phyloP scores from a whole-genome alignment of 1,140 invertebrate species.

The Hestina assimilis region DNA sequence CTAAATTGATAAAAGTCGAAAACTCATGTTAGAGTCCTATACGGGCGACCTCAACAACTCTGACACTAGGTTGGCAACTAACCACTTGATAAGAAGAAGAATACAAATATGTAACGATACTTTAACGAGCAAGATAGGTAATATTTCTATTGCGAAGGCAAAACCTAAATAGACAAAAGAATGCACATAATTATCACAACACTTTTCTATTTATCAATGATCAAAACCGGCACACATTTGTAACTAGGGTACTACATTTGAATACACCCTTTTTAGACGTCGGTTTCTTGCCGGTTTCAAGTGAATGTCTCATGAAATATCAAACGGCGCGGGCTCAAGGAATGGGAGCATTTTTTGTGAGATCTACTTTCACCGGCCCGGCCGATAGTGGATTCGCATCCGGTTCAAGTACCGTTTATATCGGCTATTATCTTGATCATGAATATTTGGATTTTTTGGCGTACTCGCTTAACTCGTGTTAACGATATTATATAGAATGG shows the following conservation, averaged over 20 bases:
- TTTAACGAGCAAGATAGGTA: too few relatives aligned
- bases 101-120: too few relatives aligned
- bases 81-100: too few relatives aligned
- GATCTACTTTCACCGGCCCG: slow-evolving; percentile 73
- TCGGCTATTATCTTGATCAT: slow-evolving; percentile 60
- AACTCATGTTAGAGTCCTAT: too few relatives aligned
- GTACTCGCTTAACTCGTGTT: slow-evolving; percentile 1
- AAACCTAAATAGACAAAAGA: too few relatives aligned
- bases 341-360: slow-evolving; percentile 78
- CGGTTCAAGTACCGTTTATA: slow-evolving; percentile 67
- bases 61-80: too few relatives aligned
- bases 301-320: slow-evolving; percentile 74
- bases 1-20: too few relatives aligned
- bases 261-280: slow-evolving; percentile 30
- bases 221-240: not conserved
- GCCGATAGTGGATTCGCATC: slow-evolving; percentile 67
- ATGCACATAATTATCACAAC: too few relatives aligned
- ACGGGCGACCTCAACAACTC: too few relatives aligned
- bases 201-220: not conserved
- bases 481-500: not conserved
- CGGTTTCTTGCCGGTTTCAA: slow-evolving; percentile 39
- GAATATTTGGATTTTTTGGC: slow-evolving; percentile 28
- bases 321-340: slow-evolving; percentile 52
- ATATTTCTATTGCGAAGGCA: too few relatives aligned
- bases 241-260: not conserved